Evolutionary conservation across 2,797 vertebrate genomes (phyloP), one percentile per base, ranked within the genome.

Genomic region (Acipenser oxyrinchus): DNA sequence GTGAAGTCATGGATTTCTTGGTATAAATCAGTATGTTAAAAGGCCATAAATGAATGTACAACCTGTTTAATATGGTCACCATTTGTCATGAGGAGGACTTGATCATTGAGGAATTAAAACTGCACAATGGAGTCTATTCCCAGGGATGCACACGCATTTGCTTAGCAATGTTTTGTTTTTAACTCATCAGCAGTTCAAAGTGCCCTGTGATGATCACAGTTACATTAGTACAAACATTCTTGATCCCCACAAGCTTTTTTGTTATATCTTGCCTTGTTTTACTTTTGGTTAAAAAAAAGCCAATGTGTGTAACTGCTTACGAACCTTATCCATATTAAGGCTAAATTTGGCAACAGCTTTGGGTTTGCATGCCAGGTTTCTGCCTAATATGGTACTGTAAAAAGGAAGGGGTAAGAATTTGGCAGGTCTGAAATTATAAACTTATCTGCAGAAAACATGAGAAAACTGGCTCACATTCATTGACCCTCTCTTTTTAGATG

Each of bases 351-450:
- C 66, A 71, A 48, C n/a, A 6, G 8, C 52, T 6, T 8, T 18
- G 10, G 18, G 5, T 48, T 50, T 51, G 52, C 66, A 5, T 65
- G 63, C 60, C 70, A 71, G 18, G 18, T 68, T 68, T 60, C 60
- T 60, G 7, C 66, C 70, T 65, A 65, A 68, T 64, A 68, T 65
- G 70, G 70, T 62, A 49, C 55, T 62, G 70, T 65, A 59, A 62
- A 66, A 71, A 67, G 50, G 13, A 60, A 51, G 58, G 48, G 59
- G 60, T 48, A 62, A 62, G 66, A 62, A 67, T 67, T 62, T 51
- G 60, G 60, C 66, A 67, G 62, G 48, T 48, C 10, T 62, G 13
- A 60, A 60, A 50, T 49, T 58, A 60, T 49, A 51, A 66, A 50
- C 15, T n/a, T 48, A 49, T 53, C 52, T 51, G 15, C 49, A 49